A percentile compares a stretch with the other conserved stretches of the same genome.
Conservation (phyloP, 2,888 invertebrate species). For the Actias luna region DNA sequence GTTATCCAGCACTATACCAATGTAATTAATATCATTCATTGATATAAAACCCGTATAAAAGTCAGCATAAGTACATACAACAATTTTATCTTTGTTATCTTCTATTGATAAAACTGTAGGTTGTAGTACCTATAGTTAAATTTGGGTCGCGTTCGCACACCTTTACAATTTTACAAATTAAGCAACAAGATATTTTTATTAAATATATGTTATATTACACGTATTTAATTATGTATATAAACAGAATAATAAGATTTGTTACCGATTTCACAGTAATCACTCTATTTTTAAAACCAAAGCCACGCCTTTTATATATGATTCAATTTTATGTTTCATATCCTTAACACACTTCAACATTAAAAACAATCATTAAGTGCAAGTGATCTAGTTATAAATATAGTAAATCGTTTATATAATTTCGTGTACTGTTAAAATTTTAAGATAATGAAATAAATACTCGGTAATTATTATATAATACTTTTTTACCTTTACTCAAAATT, state of each 20-base stretch:
- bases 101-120: conserved; percentile 65
- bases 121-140: conserved; percentile 57
- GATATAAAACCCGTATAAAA: conserved; percentile 22
- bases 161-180: conserved; percentile 32
- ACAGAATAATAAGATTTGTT: neutral
- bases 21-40: conserved; percentile 16
- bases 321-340: neutral
- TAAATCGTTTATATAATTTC: neutral
- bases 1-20: too few relatives aligned
- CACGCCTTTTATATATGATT: conserved; percentile 2
- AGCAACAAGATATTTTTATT: conserved; percentile 17
- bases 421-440: neutral
- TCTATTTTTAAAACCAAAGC: neutral
- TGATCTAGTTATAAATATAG: neutral
- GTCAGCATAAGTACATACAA: conserved; percentile 50
- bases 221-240: neutral
- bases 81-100: conserved; percentile 77
- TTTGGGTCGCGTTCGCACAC: conserved; percentile 66
- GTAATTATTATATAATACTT: neutral
- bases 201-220: neutral
- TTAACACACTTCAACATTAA: neutral
- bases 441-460: neutral
- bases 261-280: neutral
- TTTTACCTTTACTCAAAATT: neutral
- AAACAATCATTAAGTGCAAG: neutral